Base-by-base conservation (phyloP, 53 echinoderm and acorn worm species). In the Hippasteria phrygiana region DNA sequence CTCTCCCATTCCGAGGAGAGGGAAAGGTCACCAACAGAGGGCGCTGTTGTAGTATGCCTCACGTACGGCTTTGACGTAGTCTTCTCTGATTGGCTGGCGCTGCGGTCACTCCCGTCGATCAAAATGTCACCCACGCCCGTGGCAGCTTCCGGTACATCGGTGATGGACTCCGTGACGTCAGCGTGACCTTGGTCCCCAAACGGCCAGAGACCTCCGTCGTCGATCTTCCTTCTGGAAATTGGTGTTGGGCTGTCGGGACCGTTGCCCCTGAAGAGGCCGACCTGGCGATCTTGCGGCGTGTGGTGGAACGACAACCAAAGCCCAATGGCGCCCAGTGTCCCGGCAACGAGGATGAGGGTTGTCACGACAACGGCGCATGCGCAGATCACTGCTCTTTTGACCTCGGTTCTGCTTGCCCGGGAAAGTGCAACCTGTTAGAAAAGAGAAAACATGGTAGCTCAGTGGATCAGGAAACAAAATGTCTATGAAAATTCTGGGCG, bases 301-400 rank as follows among this genome's bases (percentile, higher is more conserved):
- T 85, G 85, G 70, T 85, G 85, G 71, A 71, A 85, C 4, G 85
- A 85, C 51, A 85, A 71, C 85, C 69, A 67, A 10, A 75, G 47
- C 0, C 48, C 75, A 17, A 85, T 85, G 85, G 85, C 71, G 8
- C 85, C 85, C 71, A 85, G 53, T 2, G 85, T 85, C 24, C 85
- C 85, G 36, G 85, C 85, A 9, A 85, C 85, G 0, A 85, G 85
- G 71, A 85, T 85, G 37, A 85, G 85, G 70, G 85, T 85, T 75
- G 71, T 91, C 77, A 41, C 27, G 75, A 86, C 54, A 51, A 54
- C 91, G 43, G 76, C 75, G 85, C 73, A 91, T 65, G 74, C 91
- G 73, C 91, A 84, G 24, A 72, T 91, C 64, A 27, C 85, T 73
- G 75, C 91, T 56, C 75, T 85, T 73, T 62, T 84, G 54, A 82